phyloP scores from a whole-genome alignment of 2,797 vertebrate species.

The Oreortyx pictus region DNA sequence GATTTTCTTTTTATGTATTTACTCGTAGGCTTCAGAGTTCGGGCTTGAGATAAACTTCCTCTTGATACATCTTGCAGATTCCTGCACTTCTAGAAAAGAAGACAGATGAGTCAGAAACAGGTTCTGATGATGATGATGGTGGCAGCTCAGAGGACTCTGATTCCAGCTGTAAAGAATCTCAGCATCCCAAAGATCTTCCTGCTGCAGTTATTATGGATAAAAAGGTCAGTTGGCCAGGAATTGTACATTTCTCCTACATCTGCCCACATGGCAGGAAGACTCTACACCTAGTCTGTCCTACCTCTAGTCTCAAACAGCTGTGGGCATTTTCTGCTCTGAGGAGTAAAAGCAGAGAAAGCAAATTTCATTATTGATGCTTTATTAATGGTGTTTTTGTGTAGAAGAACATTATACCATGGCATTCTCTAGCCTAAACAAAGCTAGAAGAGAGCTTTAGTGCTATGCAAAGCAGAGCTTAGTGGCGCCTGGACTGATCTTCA shows the following conservation, averaged over 20 bases:
- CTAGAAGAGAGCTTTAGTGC: background rate
- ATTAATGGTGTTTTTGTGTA: background rate
- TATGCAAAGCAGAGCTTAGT: background rate
- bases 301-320: background rate
- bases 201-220: conserved; percentile 78
- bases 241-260: background rate
- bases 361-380: background rate
- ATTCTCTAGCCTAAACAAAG: background rate
- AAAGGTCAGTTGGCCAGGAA: conserved; percentile 83
- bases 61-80: conserved; percentile 77
- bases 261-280: background rate
- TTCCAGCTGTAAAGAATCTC: conserved; percentile 69
- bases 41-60: background rate
- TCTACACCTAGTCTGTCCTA: background rate
- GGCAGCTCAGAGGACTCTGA: conserved; percentile 65
- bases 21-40: background rate
- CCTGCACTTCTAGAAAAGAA: conserved; percentile 88
- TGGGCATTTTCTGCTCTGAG: background rate
- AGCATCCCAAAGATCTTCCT: conserved; percentile 61
- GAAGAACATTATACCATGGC: background rate
- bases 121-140: conserved; percentile 72
- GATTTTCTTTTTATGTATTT: background rate
- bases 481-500: background rate
- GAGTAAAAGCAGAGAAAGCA: background rate
- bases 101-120: conserved; percentile 38